Base-by-base conservation (phyloP, 2,797 vertebrate species). In the Ctenochaetus hawaiiensis region DNA sequence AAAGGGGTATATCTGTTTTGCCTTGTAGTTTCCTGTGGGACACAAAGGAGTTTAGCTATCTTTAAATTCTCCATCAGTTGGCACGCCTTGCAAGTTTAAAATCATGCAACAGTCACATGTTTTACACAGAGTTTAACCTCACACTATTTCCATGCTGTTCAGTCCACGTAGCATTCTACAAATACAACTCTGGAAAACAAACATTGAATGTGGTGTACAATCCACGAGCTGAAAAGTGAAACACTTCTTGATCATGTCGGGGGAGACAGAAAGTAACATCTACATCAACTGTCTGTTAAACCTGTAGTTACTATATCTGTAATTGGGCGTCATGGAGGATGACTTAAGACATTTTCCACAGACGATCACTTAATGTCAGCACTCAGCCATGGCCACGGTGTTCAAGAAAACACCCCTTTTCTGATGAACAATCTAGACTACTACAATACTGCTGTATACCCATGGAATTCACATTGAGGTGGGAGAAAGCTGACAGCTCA, bases 381-480 rank as follows among this genome's bases (percentile, higher is more conserved):
- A 72, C 81, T 81, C 66, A 73, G 76, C 54, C 39, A 88, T 53
- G 53, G 69, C 78, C 82, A 78, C 41, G 45, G 82, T 73, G 83
- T 82, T 78, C 62, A 58, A 44, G 37, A 57, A 34, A 79, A 83
- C 64, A 81, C 68, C 79, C 30, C 67, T 86, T 85, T 77, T 87
- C 65, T 75, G 81, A 88, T 73, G 65, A 87, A 83, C 75, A 77
- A 85, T 83, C 83, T 88, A 88, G 61, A 88, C 80, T 82, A 94
- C 91, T 91, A 95, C 94, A 95, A 96, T 95, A 95, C 95, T 95
- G 95, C 91, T 92, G 89, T 83, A 85, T 88, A 88, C 85, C 85
- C 87, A 91, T 83, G 76, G 80, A 82, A 88, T 95, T 95, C 95
- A 96, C 94, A 95, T 95, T 94, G 89, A 92, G 75, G 87, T 91